Evolutionary conservation across 2,113 vertebrate genomes (phyloP), one percentile per base, ranked within the genome.

Genomic region (Prochilodus magdalenae): DNA sequence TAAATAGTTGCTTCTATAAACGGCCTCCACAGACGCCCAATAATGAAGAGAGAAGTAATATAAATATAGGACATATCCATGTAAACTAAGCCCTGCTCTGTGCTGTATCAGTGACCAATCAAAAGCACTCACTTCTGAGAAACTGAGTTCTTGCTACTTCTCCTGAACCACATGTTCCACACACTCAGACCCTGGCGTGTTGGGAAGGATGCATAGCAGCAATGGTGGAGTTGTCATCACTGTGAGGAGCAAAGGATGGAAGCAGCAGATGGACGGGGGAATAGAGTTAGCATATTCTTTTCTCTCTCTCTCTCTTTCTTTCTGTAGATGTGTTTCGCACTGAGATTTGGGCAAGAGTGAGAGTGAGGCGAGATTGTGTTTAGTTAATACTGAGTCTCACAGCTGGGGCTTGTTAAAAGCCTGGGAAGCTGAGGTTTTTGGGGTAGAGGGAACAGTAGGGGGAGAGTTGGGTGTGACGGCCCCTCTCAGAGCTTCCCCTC

Each of bases 361-460:
- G 71, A 53, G 69, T 44, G 77, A 79, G n/a, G 5, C 6, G 57
- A 55, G 65, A 22, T 67, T 79, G 75, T 84, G 66, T 86, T 83
- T 82, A 72, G 72, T 81, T 84, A 62, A 63, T 67, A 49, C 69
- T 62, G 69, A 70, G 77, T 72, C 30, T 55, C 44, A 57, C 84
- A 85, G 80, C 80, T 86, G 85, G 83, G 77, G 76, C 66, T 75
- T 78, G 75, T 84, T 88, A 84, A 73, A 53, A 36, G 70, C 75
- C 73, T 73, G 80, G 69, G 83, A 85, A 83, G 73, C 72, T 86
- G 83, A 83, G 77, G 83, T 81, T 82, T 83, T 70, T 75, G 49
- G 30, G 63, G 75, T 63, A 40, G 82, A 55, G 77, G 72, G 79
- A 79, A 65, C 44, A 55, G 62, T 62, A 29, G 70, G 53, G 29